These are phyloP conservation scores for Chloroceryle inda DNA, from an alignment of 2,797 vertebrate species.

Conservation along the genomic window DNA sequence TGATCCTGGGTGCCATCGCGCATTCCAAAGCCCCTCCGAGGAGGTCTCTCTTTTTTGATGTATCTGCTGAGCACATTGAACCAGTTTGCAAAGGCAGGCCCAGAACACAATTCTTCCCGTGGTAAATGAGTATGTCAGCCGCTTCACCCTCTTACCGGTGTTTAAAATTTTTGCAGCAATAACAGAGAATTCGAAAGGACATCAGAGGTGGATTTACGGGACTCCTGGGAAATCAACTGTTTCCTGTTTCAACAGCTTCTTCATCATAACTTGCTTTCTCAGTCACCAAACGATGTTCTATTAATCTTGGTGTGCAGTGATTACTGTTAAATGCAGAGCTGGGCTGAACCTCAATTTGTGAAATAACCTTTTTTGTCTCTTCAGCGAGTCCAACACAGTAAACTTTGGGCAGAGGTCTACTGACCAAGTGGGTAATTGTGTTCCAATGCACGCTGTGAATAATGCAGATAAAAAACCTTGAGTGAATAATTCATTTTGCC, in stretches of 20 bases:
- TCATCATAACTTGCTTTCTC: slow-evolving; percentile 62
- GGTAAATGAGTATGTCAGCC: slow-evolving; percentile 44
- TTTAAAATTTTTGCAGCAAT: slow-evolving; percentile 63
- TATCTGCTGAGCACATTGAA: neutral
- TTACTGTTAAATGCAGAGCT: slow-evolving; percentile 26
- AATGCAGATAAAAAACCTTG: slow-evolving; percentile 36
- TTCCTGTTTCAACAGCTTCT: slow-evolving; percentile 75
- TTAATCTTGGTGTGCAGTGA: slow-evolving; percentile 46
- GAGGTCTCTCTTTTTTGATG: neutral
- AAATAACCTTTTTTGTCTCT: slow-evolving; percentile 20
- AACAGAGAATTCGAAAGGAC: slow-evolving; percentile 68
- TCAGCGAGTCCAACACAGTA: neutral
- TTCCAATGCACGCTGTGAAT: slow-evolving; percentile 16
- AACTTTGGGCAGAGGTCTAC: neutral
- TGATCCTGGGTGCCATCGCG: neutral
- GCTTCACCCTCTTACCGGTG: neutral
- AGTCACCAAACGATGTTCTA: slow-evolving; percentile 37
- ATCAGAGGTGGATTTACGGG: slow-evolving; percentile 62
- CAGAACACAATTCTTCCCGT: neutral
- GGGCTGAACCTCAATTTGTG: neutral
- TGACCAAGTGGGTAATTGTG: slow-evolving; percentile 20
- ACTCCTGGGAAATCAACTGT: slow-evolving; percentile 73
- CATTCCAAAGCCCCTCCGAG: neutral
- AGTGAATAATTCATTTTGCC: slow-evolving; percentile 56
- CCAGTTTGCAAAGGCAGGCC: neutral